These are phyloP conservation scores for Agrotis puta DNA, from an alignment of 2,888 invertebrate genomes.

Conservation along the genomic window DNA sequence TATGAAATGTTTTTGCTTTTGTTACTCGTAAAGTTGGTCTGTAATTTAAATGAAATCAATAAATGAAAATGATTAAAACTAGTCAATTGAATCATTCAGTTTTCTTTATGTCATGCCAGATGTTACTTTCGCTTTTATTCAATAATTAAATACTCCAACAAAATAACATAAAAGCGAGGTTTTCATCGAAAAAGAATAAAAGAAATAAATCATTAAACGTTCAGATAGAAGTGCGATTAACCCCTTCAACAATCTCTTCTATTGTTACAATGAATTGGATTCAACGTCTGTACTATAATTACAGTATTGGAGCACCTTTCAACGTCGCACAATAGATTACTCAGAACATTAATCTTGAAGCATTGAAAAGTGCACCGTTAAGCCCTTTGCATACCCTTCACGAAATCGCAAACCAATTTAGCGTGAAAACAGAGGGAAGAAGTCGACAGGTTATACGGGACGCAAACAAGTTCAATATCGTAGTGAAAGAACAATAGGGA, in stretches of 20 bases:
- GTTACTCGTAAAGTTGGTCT: too few species aligned
- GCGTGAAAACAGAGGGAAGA: constrained; percentile 75
- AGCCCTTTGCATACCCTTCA: constrained; percentile 70
- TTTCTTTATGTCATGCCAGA: neutral
- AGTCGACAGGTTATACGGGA: constrained; percentile 72
- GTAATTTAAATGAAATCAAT: too few species aligned
- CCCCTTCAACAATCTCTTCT: constrained; percentile 50
- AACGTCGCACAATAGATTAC: constrained; percentile 62
- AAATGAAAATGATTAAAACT: too few species aligned
- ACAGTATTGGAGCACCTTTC: constrained; percentile 61
- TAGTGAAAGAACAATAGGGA: constrained; percentile 77
- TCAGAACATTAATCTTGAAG: constrained; percentile 69
- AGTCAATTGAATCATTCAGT: too few species aligned
- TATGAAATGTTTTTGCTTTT: neutral
- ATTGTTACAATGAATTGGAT: constrained; percentile 58
- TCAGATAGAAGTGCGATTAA: constrained; percentile 47
- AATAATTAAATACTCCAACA: neutral
- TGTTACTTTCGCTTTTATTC: neutral
- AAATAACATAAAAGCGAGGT: constrained; percentile 12
- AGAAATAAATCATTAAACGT: constrained; percentile 40
- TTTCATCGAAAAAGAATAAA: constrained; percentile 30
- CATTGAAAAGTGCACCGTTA: constrained; percentile 65
- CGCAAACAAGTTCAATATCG: constrained; percentile 80
- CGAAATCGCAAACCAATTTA: constrained; percentile 79
- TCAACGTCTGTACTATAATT: constrained; percentile 58